Percentiles rank a stretch among this genome's conserved stretches.
phyloP scores from a whole-genome alignment of 2,888 invertebrate species.

The Eristalinus aeneus region DNA sequence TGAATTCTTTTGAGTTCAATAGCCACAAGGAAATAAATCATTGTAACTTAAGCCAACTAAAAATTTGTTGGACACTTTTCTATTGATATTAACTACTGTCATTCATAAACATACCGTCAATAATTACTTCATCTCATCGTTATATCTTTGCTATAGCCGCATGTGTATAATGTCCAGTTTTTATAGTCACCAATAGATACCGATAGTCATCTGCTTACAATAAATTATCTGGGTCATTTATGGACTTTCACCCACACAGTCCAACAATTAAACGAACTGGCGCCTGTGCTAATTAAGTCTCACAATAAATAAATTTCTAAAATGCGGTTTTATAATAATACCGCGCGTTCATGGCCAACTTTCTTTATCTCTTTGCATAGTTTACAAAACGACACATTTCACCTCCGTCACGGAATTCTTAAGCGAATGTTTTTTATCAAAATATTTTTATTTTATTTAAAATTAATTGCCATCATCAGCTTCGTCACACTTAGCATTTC shows the following conservation, averaged over 20 bases:
- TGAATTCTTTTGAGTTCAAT: too few relatives aligned
- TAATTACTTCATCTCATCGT: not conserved
- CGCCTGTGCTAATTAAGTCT: slow-evolving; percentile 38
- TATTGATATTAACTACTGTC: too few relatives aligned
- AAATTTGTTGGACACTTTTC: too few relatives aligned
- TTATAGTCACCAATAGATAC: not conserved
- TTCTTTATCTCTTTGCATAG: slow-evolving; percentile 31
- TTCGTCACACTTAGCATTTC: slow-evolving; percentile 34
- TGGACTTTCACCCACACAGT: slow-evolving; percentile 13
- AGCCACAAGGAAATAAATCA: too few relatives aligned
- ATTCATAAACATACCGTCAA: not conserved
- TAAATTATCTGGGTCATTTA: slow-evolving; percentile 27
- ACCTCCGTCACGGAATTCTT: slow-evolving; percentile 25
- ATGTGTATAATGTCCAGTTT: not conserved
- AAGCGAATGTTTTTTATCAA: slow-evolving; percentile 3
- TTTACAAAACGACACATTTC: slow-evolving; percentile 18
- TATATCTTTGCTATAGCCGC: not conserved
- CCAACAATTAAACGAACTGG: slow-evolving; percentile 8
- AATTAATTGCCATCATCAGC: slow-evolving; percentile 56
- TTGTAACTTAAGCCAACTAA: too few relatives aligned
- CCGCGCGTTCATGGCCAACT: slow-evolving; percentile 9
- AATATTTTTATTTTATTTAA: slow-evolving; percentile 30
- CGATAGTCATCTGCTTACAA: slow-evolving; percentile 7
- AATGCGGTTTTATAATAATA: slow-evolving; percentile 13
- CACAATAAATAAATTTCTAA: slow-evolving; percentile 28